These are phyloP conservation scores for Lemur catta DNA, from an alignment of 2,797 vertebrate species.

Conservation along the genomic window DNA sequence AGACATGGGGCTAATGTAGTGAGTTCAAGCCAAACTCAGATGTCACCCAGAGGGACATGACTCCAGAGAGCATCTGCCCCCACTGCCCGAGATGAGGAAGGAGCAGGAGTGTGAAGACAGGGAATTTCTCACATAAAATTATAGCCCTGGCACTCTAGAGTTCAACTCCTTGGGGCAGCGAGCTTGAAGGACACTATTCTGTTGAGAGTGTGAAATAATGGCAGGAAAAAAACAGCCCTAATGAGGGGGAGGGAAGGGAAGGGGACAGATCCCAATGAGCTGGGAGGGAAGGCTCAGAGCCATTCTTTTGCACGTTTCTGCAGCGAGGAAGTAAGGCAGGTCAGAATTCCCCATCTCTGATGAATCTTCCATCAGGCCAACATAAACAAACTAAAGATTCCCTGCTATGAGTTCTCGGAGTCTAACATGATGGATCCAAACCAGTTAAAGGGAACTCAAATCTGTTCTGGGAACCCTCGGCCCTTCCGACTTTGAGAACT, in stretches of 20 bases:
- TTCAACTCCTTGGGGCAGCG: neutral
- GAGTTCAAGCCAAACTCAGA: neutral
- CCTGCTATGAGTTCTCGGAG: neutral
- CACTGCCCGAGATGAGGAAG: neutral
- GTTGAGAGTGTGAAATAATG: neutral
- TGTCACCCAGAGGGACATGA: neutral
- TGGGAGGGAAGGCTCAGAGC: no score
- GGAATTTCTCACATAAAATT: neutral
- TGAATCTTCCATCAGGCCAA: neutral
- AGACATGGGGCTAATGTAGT: neutral
- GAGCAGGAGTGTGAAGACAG: neutral
- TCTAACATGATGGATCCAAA: neutral
- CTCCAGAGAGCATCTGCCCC: neutral
- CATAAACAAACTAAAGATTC: conserved; percentile 19
- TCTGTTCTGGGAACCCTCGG: neutral
- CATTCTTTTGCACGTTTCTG: neutral
- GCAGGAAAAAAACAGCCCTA: neutral
- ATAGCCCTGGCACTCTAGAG: neutral
- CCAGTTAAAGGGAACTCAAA: neutral
- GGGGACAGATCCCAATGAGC: neutral
- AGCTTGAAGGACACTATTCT: neutral
- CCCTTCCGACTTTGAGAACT: neutral
- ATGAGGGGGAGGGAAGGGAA: neutral
- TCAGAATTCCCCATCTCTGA: neutral
- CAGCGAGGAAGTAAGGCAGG: neutral